A percentile compares a stretch with the other conserved stretches of the same genome.
Evolutionary conservation across 2,113 vertebrate genomes (phyloP).

Genomic region (Aramus guarauna): DNA sequence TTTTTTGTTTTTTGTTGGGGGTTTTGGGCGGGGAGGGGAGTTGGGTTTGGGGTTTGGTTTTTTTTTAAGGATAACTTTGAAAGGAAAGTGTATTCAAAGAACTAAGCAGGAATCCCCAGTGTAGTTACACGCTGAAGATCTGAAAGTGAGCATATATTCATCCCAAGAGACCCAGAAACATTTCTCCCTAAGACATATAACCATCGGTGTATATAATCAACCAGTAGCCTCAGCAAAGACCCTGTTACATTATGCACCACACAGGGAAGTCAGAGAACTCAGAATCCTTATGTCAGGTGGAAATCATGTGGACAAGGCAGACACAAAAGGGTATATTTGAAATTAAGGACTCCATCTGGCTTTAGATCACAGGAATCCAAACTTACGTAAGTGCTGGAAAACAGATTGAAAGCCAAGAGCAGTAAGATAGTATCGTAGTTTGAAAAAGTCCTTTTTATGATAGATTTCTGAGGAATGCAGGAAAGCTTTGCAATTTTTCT

Average conservation of each 20-base stretch:
- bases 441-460: neutral
- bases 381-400: neutral
- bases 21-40: too few relatives aligned
- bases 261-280: neutral
- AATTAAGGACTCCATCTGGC: neutral
- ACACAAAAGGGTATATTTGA: neutral
- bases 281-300: neutral
- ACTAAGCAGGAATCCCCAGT: neutral
- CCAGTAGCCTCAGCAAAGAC: neutral
- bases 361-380: neutral
- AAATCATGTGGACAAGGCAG: neutral
- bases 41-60: too few relatives aligned
- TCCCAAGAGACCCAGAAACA: neutral
- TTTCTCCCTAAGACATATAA: neutral
- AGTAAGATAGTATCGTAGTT: neutral
- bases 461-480: neutral
- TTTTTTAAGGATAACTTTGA: neutral
- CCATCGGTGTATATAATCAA: neutral
- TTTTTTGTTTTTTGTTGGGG: neutral
- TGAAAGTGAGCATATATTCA: neutral
- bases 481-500: neutral
- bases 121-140: neutral
- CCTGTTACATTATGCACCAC: neutral
- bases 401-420: neutral
- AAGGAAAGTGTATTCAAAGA: neutral